phyloP scores from a whole-genome alignment of 2,888 invertebrate species.

The Tortricodes alternella region DNA sequence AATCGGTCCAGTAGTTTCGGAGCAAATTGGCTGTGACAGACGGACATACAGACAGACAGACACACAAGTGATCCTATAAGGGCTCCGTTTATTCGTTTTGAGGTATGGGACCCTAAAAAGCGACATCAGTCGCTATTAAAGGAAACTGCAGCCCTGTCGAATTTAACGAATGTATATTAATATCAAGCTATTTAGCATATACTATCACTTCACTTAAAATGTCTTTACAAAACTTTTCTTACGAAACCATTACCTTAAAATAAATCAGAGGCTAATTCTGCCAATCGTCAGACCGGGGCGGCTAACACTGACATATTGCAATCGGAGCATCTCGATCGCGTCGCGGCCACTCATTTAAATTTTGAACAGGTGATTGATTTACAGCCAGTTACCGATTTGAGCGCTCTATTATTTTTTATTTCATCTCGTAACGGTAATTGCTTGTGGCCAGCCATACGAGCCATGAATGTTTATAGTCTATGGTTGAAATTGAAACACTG shows the following conservation, averaged over 20 bases:
- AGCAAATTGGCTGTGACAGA: too few relatives aligned
- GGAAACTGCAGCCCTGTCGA: too few relatives aligned
- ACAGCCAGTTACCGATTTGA: conserved; percentile 40
- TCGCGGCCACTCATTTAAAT: conserved; percentile 41
- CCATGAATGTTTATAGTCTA: not conserved
- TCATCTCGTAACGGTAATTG: conserved; percentile 16
- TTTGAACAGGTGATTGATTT: conserved; percentile 52
- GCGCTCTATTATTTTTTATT: conserved; percentile 18
- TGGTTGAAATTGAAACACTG: not conserved
- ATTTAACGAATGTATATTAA: too few relatives aligned
- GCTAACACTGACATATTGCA: conserved; percentile 49
- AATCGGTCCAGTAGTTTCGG: too few relatives aligned
- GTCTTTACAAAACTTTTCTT: too few relatives aligned
- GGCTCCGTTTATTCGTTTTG: too few relatives aligned
- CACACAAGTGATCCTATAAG: too few relatives aligned
- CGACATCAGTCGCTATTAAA: too few relatives aligned
- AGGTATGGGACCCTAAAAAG: too few relatives aligned
- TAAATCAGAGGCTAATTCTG: not conserved
- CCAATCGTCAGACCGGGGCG: conserved; percentile 27
- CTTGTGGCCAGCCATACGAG: conserved; percentile 12
- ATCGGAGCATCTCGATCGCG: conserved; percentile 45
- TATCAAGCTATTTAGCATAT: too few relatives aligned
- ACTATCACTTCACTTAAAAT: too few relatives aligned
- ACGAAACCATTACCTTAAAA: not conserved
- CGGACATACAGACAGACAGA: too few relatives aligned